Evolutionary conservation across 2,888 invertebrate species (phyloP).

Genomic region (Apamea sordens): DNA sequence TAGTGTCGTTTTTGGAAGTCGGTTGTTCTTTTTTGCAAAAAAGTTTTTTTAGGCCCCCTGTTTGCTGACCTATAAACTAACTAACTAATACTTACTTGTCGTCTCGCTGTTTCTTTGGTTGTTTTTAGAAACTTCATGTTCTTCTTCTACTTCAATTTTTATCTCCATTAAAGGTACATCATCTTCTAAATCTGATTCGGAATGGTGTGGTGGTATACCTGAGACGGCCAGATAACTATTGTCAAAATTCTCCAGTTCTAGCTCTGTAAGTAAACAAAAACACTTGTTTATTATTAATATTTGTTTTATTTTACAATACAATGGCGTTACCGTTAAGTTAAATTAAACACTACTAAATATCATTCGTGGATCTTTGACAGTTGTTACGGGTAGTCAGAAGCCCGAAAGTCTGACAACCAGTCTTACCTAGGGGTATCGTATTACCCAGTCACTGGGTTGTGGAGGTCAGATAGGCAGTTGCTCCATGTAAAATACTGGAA

Average conservation of each 20-base stretch:
- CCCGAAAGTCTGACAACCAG: too few relatives aligned
- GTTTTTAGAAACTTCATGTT: background rate
- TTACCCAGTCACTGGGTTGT: too few relatives aligned
- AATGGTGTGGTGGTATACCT: background rate
- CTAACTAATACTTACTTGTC: background rate
- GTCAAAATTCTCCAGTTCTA: background rate
- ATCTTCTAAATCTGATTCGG: background rate
- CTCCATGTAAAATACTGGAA: too few relatives aligned
- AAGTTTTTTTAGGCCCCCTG: too few relatives aligned
- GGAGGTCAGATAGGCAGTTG: too few relatives aligned
- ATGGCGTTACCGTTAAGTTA: background rate
- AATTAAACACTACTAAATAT: too few relatives aligned
- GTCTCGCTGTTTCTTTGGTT: background rate
- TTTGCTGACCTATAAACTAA: background rate
- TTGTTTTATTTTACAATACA: background rate
- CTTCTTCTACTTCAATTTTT: background rate
- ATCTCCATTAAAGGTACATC: background rate
- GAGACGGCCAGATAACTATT: background rate
- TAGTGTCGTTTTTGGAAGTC: too few relatives aligned
- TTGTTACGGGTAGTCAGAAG: too few relatives aligned
- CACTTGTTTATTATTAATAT: background rate
- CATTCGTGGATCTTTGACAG: too few relatives aligned
- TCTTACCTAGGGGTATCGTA: too few relatives aligned
- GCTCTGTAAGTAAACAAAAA: background rate
- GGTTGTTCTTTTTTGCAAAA: too few relatives aligned